Percentiles rank a stretch among this genome's conserved stretches.
Conservation (phyloP, 2,888 invertebrate genomes). For the Pterostichus niger region DNA sequence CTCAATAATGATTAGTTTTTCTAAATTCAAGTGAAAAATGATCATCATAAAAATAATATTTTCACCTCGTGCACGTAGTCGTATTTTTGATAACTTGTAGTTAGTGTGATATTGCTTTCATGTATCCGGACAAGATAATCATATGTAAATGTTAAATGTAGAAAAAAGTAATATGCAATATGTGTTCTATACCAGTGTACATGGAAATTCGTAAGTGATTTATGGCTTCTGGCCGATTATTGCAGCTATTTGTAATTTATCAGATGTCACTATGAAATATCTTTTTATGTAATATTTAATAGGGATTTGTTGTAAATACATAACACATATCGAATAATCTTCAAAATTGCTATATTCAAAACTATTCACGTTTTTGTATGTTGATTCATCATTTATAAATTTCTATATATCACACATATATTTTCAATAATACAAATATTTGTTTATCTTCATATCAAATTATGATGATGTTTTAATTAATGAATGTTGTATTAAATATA, state of each 20-base stretch:
- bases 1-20: no score
- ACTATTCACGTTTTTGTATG: neutral
- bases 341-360: neutral
- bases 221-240: slow-evolving; percentile 49
- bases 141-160: slow-evolving; percentile 30
- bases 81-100: slow-evolving; percentile 27
- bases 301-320: slow-evolving; percentile 36
- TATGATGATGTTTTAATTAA: no score
- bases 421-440: no score
- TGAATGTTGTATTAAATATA: no score
- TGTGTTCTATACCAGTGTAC: slow-evolving; percentile 28
- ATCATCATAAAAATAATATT: neutral
- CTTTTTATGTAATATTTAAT: slow-evolving; percentile 45
- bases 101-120: slow-evolving; percentile 3
- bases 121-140: slow-evolving; percentile 4
- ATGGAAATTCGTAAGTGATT: slow-evolving; percentile 55
- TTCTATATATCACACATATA: neutral
- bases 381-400: neutral
- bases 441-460: no score
- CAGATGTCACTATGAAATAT: slow-evolving; percentile 51
- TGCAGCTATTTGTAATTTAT: slow-evolving; percentile 50
- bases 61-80: neutral
- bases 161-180: slow-evolving; percentile 24
- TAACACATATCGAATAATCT: neutral
- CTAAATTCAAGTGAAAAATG: no score